phyloP scores from a whole-genome alignment of 1,140 invertebrate species.

The Ceratina japonica region DNA sequence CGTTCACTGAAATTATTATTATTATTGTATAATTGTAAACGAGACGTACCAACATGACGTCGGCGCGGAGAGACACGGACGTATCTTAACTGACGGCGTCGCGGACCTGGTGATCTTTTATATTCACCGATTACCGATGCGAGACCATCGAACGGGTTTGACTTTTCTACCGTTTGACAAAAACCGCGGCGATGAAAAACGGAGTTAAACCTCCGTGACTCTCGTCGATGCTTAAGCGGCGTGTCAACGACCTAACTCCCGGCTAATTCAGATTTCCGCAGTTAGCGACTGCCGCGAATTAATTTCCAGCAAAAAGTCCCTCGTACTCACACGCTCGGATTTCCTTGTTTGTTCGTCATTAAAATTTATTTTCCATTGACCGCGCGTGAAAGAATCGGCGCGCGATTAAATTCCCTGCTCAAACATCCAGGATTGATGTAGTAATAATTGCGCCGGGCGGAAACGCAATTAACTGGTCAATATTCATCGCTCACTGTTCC shows the following conservation, averaged over 20 bases:
- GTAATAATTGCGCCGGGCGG: not conserved
- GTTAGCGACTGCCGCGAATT: not conserved
- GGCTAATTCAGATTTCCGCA: slow-evolving; percentile 23
- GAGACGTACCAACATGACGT: slow-evolving; percentile 73
- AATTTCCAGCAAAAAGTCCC: no score
- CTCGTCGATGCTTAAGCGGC: slow-evolving; percentile 52
- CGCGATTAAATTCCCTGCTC: no score
- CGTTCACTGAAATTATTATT: no score
- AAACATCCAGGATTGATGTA: not conserved
- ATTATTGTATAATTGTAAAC: not conserved
- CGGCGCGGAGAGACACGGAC: slow-evolving; percentile 63
- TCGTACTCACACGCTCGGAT: no score
- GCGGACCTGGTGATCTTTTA: slow-evolving; percentile 74
- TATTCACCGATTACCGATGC: slow-evolving; percentile 77
- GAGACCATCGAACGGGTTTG: slow-evolving; percentile 72
- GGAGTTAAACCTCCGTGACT: slow-evolving; percentile 70
- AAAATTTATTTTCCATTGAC: no score
- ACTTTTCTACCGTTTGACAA: slow-evolving; percentile 78
- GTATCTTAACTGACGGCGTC: slow-evolving; percentile 72
- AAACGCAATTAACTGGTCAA: not conserved
- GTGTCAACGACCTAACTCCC: slow-evolving; percentile 62
- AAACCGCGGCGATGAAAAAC: slow-evolving; percentile 74
- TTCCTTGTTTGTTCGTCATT: no score
- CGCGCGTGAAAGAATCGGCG: no score
- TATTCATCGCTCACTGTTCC: slow-evolving; percentile 13